Base-by-base conservation (phyloP, 2,113 vertebrate genomes). In the Plecotus auritus region DNA sequence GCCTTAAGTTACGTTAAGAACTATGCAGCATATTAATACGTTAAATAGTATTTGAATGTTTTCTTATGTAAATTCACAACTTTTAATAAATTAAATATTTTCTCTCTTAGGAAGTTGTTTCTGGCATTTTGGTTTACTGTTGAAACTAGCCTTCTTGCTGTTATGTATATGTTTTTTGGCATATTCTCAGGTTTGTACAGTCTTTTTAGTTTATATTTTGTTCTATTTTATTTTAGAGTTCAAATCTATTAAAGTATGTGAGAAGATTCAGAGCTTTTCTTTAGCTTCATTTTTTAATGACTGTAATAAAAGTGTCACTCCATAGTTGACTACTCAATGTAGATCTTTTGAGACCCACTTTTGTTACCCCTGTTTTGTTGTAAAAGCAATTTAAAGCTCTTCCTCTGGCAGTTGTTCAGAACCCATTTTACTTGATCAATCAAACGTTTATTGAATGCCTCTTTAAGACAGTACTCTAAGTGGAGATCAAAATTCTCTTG, bases 141-240 rank as follows among this genome's bases (percentile, higher is more conserved):
- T 99, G 83, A 99, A 99, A 97, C 96, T 99, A 78, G 95, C 98
- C 76, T 98, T 97, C 96, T 98, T 99, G 89, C 98, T 99, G 93
- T 85, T 99, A n/a, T 99, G 99, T 95, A 99, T 99, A 98, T 99
- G 98, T 98, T 98, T 99, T 97, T 98, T 99, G 97, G 99, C 99
- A 22, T 99, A 98, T 98, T 99, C 99, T 97, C 99, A 99, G 99
- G 99, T 99, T 97, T 91, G 98, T 98, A 95, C 45, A 69, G 64
- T 90, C 64, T 93, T 95, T 95, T 94, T 51, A 13, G 67, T 93
- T 94, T 93, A 72, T 81, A 78, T 91, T 95, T 96, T 84, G 18
- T 95, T 92, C 80, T 95, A 37, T 82, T 94, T 90, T 91, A 86
- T 85, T 95, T 94, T 92, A 95, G 95, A 91, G 88, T 97, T 97